Evolutionary conservation across 2,888 invertebrate genomes (phyloP).

Genomic region (Ormyrus nitidulus): DNA sequence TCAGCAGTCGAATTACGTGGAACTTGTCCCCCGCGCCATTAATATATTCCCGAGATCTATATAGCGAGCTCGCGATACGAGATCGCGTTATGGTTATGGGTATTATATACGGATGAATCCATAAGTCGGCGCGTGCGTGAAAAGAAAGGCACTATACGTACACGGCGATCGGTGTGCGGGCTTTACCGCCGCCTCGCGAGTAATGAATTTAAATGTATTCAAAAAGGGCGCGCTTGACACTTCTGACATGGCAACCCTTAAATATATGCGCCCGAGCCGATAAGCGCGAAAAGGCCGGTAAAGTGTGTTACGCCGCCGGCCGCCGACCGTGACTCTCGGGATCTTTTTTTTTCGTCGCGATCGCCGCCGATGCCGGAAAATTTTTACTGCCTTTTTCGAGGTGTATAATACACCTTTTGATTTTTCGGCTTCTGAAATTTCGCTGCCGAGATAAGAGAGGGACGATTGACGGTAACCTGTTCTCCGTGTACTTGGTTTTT

Average conservation of each 20-base stretch:
- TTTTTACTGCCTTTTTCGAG: background rate
- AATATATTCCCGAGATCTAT: conserved; percentile 10
- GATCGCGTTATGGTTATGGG: conserved; percentile 51
- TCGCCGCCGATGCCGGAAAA: background rate
- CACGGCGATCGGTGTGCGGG: background rate
- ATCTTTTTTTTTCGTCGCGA: conserved; percentile 2
- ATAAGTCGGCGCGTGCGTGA: background rate
- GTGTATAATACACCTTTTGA: no score
- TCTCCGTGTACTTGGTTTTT: no score
- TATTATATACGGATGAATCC: conserved; percentile 12
- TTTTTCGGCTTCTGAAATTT: no score
- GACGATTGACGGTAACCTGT: no score
- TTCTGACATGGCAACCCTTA: conserved; percentile 73
- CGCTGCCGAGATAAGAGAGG: no score
- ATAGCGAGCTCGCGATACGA: conserved; percentile 30
- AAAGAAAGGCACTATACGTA: no score
- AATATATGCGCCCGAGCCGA: conserved; percentile 71
- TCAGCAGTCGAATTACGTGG: conserved; percentile 1
- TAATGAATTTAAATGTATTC: conserved; percentile 75
- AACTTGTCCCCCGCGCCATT: background rate
- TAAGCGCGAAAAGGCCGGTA: conserved; percentile 68
- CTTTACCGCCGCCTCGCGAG: background rate
- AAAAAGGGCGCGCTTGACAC: conserved; percentile 72
- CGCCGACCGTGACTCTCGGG: conserved; percentile 63
- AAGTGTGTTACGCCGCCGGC: conserved; percentile 65